Percentiles rank a stretch among this genome's conserved stretches.
Conservation (phyloP, 2,888 invertebrate genomes). For the Ferrisia virgata region DNA sequence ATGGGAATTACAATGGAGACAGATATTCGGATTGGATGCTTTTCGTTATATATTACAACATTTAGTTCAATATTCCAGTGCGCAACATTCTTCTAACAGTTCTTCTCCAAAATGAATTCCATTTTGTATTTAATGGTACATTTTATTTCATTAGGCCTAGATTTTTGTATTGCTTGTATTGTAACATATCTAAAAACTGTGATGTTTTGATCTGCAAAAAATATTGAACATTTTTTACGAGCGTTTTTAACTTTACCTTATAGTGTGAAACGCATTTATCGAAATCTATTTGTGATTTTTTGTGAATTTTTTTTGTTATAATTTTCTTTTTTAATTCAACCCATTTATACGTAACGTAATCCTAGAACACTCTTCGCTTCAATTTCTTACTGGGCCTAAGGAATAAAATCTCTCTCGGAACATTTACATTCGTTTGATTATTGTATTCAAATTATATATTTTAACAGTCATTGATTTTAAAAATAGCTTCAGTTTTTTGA, state of each 20-base stretch:
- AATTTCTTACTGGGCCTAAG: slow-evolving; percentile 1
- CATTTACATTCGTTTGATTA: not conserved
- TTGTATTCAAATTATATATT: not conserved
- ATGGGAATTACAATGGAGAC: slow-evolving; percentile 55
- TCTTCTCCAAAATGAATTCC: slow-evolving; percentile 29
- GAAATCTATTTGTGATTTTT: slow-evolving; percentile 25
- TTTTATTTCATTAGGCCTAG: slow-evolving; percentile 30
- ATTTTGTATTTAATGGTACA: not conserved
- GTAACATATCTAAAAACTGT: slow-evolving; percentile 14
- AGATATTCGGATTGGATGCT: slow-evolving; percentile 53
- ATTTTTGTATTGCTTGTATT: slow-evolving; percentile 18
- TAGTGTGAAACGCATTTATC: slow-evolving; percentile 12
- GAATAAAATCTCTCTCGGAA: not conserved
- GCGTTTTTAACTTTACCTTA: not conserved
- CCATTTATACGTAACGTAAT: slow-evolving; percentile 7
- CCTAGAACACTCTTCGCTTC: not conserved
- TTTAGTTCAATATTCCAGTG: slow-evolving; percentile 51
- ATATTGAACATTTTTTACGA: not conserved
- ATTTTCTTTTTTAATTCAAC: not conserved
- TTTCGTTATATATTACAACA: slow-evolving; percentile 51
- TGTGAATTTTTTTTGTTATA: not conserved
- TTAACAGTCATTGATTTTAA: not conserved
- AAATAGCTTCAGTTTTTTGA: not conserved
- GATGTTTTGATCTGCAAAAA: slow-evolving; percentile 10
- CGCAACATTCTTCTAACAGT: slow-evolving; percentile 13